Evolutionary conservation across 2,797 vertebrate species (phyloP).

Genomic region (Rachycentron canadum): DNA sequence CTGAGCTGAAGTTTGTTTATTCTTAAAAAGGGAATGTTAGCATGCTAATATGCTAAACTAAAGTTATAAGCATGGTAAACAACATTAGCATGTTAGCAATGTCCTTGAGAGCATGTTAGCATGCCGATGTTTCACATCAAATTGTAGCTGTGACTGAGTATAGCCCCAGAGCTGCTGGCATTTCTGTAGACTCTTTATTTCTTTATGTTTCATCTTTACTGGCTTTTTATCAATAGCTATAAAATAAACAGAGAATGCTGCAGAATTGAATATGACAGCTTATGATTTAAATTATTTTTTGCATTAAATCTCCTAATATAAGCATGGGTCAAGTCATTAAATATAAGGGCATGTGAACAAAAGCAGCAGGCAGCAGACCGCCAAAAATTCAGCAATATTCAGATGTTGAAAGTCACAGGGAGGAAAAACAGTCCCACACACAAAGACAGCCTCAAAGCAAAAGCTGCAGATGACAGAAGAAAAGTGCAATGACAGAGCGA

Average conservation of each 20-base stretch:
- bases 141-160: background rate
- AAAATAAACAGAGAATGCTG: background rate
- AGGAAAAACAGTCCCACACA: slow-evolving; percentile 8
- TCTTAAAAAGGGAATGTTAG: background rate
- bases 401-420: slow-evolving; percentile 21
- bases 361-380: slow-evolving; percentile 20
- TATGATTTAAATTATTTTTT: slow-evolving; percentile 35
- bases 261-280: background rate
- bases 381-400: slow-evolving; percentile 34
- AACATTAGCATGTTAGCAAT: background rate
- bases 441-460: slow-evolving; percentile 42
- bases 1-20: background rate
- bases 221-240: background rate
- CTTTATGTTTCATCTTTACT: slow-evolving; percentile 3
- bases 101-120: no score
- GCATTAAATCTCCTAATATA: slow-evolving; percentile 18
- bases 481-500: slow-evolving; percentile 44
- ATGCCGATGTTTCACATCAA: background rate
- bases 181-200: background rate
- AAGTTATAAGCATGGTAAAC: no score
- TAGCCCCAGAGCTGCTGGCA: background rate
- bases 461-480: slow-evolving; percentile 41
- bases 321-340: slow-evolving; percentile 15
- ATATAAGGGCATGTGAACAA: slow-evolving; percentile 10
- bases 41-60: background rate